phyloP scores from a whole-genome alignment of 2,888 invertebrate genomes.

The Leucoma salicis region DNA sequence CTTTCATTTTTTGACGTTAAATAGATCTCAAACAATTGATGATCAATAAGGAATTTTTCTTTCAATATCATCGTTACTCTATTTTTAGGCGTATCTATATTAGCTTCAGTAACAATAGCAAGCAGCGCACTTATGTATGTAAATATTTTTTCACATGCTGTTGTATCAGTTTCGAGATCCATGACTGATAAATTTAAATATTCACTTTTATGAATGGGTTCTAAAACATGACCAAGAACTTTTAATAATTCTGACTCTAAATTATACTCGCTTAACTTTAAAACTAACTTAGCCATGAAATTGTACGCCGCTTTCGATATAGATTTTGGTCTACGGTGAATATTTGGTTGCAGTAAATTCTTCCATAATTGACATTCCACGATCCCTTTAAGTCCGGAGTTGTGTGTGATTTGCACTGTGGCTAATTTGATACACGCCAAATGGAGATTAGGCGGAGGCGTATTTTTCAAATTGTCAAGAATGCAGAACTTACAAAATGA shows the following conservation, averaged over 20 bases:
- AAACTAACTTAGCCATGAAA: constrained; percentile 36
- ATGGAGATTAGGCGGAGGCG: constrained; percentile 21
- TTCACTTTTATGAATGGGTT: constrained; percentile 30
- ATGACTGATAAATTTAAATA: constrained; percentile 23
- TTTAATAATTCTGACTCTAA: constrained; percentile 35
- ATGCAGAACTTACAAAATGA: constrained; percentile 22
- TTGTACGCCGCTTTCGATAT: constrained; percentile 30
- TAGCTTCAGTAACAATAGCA: constrained; percentile 29
- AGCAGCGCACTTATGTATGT: constrained; percentile 26
- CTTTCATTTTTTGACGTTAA: constrained; percentile 12
- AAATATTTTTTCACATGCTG: constrained; percentile 26
- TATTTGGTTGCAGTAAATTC: constrained; percentile 20
- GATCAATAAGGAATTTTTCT: constrained; percentile 21
- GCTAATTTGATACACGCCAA: constrained; percentile 32
- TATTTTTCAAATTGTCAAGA: constrained; percentile 18
- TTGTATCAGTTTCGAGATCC: constrained; percentile 29
- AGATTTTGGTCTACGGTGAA: constrained; percentile 19
- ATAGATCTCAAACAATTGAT: constrained; percentile 7
- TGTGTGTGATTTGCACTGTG: constrained; percentile 32
- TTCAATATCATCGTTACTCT: constrained; percentile 28
- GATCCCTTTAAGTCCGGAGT: constrained; percentile 35
- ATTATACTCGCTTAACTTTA: constrained; percentile 37
- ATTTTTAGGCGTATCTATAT: constrained; percentile 26
- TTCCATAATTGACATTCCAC: constrained; percentile 34
- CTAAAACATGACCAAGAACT: constrained; percentile 30